Evolutionary conservation across 2,888 invertebrate genomes (phyloP).

Genomic region (Cactoblastis cactorum): DNA sequence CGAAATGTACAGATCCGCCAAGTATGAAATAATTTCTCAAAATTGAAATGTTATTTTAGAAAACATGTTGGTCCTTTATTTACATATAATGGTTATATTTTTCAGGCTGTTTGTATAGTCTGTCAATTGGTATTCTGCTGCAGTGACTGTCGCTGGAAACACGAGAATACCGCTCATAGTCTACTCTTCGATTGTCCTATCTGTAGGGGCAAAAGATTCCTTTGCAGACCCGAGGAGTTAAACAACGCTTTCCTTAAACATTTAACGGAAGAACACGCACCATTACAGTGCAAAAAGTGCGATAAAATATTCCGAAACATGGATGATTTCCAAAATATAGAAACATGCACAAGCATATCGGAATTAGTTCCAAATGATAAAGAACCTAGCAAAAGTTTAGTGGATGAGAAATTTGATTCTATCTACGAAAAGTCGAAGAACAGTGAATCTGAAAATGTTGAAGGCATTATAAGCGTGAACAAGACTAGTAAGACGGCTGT

Average conservation of each 20-base stretch:
- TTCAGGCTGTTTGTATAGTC: slow-evolving; percentile 64
- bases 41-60: no score
- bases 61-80: neutral
- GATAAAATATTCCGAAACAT: slow-evolving; percentile 50
- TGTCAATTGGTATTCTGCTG: slow-evolving; percentile 69
- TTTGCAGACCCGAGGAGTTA: slow-evolving; percentile 50
- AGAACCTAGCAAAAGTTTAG: slow-evolving; percentile 23
- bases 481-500: slow-evolving; percentile 59
- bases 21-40: no score
- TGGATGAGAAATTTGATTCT: slow-evolving; percentile 60
- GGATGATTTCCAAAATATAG: slow-evolving; percentile 57
- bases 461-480: slow-evolving; percentile 52
- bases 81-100: slow-evolving; percentile 20
- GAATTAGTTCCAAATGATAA: slow-evolving; percentile 46
- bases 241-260: slow-evolving; percentile 54
- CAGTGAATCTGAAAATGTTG: slow-evolving; percentile 43
- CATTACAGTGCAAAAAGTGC: slow-evolving; percentile 63
- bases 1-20: no score
- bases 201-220: slow-evolving; percentile 55
- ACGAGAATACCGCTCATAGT: slow-evolving; percentile 55
- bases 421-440: slow-evolving; percentile 48
- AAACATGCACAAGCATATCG: slow-evolving; percentile 60
- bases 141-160: slow-evolving; percentile 59
- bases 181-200: slow-evolving; percentile 64
- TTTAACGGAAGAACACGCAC: slow-evolving; percentile 52